Conservation (phyloP, 2,888 invertebrate genomes). For the Oscheius onirici region DNA sequence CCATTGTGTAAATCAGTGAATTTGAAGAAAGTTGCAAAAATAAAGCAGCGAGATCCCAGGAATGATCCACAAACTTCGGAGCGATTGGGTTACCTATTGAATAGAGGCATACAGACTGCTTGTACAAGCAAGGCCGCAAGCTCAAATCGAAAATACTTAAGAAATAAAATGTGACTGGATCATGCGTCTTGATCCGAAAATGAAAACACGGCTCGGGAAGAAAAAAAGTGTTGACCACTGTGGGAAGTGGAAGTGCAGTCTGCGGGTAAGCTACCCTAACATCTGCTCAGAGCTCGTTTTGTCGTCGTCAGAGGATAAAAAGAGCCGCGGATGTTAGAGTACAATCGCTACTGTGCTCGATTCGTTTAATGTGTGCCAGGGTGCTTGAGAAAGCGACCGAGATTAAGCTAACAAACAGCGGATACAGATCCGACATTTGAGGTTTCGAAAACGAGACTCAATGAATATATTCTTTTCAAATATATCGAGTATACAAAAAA, state of each 20-base stretch:
- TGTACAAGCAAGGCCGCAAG: background rate
- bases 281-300: too few species aligned
- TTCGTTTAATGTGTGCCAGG: slow-evolving; percentile 33
- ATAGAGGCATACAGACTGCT: background rate
- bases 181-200: too few species aligned
- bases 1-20: too few species aligned
- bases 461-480: too few species aligned
- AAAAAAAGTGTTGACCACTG: too few species aligned
- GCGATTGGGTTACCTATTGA: background rate
- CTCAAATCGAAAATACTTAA: too few species aligned
- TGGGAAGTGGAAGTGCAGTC: too few species aligned
- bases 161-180: too few species aligned
- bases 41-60: background rate
- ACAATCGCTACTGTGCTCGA: slow-evolving; percentile 23
- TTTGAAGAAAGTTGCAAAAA: too few species aligned
- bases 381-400: slow-evolving; percentile 32
- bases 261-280: too few species aligned
- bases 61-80: background rate
- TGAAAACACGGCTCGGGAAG: too few species aligned
- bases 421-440: slow-evolving; percentile 30
- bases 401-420: slow-evolving; percentile 31
- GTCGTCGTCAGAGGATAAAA: background rate
- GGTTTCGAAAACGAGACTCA: background rate
- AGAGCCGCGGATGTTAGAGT: slow-evolving; percentile 22
- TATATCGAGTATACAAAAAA: too few species aligned